These are phyloP conservation scores for Hydrophis major DNA, from an alignment of 2,797 vertebrate species.

Conservation along the genomic window DNA sequence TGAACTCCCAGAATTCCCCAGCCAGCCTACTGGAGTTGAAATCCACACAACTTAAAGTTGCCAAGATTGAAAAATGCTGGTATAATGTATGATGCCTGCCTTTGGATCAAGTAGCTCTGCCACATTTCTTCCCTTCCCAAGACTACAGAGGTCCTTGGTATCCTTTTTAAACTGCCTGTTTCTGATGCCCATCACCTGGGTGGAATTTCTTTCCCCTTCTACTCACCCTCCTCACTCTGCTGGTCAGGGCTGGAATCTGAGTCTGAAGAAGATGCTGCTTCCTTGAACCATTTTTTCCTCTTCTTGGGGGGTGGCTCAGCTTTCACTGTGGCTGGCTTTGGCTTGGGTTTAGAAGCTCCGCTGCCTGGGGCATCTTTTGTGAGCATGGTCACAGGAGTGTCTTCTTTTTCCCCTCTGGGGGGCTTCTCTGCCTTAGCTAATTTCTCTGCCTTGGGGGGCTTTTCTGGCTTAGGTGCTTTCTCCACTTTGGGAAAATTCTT, in stretches of 20 bases:
- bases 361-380: conserved; percentile 39
- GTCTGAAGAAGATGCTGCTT: conserved; percentile 85
- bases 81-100: neutral
- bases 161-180: neutral
- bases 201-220: neutral
- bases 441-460: conserved; percentile 34
- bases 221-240: conserved; percentile 80
- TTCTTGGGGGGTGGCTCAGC: conserved; percentile 78
- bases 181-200: too few species aligned
- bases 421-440: conserved; percentile 73
- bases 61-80: neutral
- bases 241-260: conserved; percentile 85
- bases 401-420: conserved; percentile 38
- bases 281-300: conserved; percentile 92
- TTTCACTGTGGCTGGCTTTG: conserved; percentile 72
- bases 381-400: conserved; percentile 67
- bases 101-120: neutral
- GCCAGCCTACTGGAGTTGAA: neutral
- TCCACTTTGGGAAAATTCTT: conserved; percentile 67
- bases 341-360: conserved; percentile 53
- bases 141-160: neutral
- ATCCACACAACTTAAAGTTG: neutral
- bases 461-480: conserved; percentile 52
- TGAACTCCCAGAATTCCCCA: neutral
- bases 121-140: neutral